Conservation (phyloP, 2,797 vertebrate species). For the Rousettus madagascariensis region DNA sequence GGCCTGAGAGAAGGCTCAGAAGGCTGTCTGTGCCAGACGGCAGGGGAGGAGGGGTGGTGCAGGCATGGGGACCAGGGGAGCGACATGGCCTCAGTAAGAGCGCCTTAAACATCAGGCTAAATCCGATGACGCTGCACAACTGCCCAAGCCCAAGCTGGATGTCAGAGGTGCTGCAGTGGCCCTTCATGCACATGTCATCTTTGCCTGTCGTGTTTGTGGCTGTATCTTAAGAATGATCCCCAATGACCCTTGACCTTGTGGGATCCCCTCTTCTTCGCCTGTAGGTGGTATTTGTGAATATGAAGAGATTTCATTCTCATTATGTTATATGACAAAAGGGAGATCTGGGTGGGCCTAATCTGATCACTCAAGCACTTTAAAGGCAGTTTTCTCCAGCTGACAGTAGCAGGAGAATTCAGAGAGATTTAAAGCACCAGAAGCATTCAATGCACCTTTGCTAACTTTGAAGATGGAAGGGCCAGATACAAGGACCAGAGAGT, state of each 20-base stretch:
- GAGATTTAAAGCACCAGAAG: background rate
- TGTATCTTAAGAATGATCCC: background rate
- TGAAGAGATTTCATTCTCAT: background rate
- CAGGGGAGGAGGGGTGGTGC: background rate
- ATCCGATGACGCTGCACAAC: background rate
- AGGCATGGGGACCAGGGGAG: background rate
- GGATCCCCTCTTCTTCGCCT: background rate
- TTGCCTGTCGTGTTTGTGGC: background rate
- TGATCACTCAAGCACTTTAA: background rate
- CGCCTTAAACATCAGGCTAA: background rate
- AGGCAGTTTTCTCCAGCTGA: background rate
- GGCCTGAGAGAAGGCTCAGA: accelerated
- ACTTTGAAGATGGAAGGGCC: background rate
- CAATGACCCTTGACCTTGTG: background rate
- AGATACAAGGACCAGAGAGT: background rate
- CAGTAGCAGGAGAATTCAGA: background rate
- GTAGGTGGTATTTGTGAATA: background rate
- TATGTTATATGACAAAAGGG: background rate
- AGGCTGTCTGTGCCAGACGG: background rate
- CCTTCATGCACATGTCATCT: accelerated
- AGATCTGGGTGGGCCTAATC: background rate
- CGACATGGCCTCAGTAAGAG: background rate
- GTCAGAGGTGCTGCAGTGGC: background rate
- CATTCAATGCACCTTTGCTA: background rate
- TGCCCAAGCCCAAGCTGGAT: background rate